These are phyloP conservation scores for Melanotaenia parkinsoni DNA, from an alignment of 2,797 vertebrate species.

Conservation along the genomic window DNA sequence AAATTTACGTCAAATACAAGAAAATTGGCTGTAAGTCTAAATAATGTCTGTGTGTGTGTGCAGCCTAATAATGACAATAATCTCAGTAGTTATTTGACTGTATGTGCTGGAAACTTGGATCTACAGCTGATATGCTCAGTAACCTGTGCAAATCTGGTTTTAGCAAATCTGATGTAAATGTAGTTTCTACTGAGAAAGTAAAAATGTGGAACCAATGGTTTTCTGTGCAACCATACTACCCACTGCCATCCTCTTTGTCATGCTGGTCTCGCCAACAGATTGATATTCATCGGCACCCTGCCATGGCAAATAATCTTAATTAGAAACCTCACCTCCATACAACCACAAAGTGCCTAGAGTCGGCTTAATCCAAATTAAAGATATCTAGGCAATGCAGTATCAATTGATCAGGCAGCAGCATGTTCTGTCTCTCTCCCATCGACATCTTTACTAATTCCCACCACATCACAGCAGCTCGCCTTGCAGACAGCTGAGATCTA, in stretches of 20 bases:
- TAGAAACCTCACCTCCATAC: constrained; percentile 12
- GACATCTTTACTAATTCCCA: constrained; percentile 41
- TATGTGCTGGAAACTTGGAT: constrained; percentile 16
- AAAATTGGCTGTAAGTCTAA: neutral
- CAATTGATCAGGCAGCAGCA: constrained; percentile 36
- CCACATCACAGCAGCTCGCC: constrained; percentile 33
- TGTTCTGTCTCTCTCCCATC: constrained; percentile 22
- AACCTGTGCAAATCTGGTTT: constrained; percentile 17
- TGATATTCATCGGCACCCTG: neutral
- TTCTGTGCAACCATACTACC: constrained; percentile 19
- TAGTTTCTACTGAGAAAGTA: constrained; percentile 56
- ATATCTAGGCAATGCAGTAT: constrained; percentile 27
- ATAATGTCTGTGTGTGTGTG: too few species aligned
- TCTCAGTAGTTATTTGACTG: neutral
- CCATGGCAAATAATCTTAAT: constrained; percentile 14
- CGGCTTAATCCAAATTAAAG: constrained; percentile 46
- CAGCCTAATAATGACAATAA: too few species aligned
- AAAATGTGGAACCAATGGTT: constrained; percentile 45
- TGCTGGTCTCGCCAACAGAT: constrained; percentile 15
- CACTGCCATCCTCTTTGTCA: constrained; percentile 16
- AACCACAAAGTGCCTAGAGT: constrained; percentile 7
- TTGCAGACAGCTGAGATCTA: constrained; percentile 49
- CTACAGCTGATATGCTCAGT: neutral
- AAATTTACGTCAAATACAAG: constrained; percentile 27
- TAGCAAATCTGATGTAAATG: constrained; percentile 31